A percentile compares a stretch with the other conserved stretches of the same genome.
Evolutionary conservation across 92 coral and sea anemone genomes (phyloP).

Genomic region (Umimayanthus chanpuru): DNA sequence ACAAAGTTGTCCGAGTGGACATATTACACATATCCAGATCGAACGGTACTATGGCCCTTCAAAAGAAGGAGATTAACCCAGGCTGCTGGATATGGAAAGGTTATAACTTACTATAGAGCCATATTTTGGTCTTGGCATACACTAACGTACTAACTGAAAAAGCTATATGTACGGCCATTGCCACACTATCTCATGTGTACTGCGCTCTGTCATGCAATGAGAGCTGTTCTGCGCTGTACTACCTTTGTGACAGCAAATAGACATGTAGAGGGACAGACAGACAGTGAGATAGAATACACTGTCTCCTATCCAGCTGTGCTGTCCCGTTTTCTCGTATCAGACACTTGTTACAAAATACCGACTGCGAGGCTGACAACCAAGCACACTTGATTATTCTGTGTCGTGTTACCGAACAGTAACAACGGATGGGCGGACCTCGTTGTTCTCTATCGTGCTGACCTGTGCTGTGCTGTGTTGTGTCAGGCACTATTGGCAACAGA

Average conservation of each 20-base stretch:
- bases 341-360: background rate
- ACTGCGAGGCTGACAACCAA: background rate
- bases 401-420: background rate
- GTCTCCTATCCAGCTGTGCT: background rate
- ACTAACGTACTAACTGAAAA: background rate
- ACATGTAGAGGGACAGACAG: background rate
- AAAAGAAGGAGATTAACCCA: background rate
- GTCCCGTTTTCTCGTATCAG: background rate
- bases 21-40: background rate
- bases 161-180: background rate
- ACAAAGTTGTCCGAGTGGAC: no score
- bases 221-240: no score
- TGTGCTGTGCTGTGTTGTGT: background rate
- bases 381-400: background rate
- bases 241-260: no score
- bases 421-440: background rate
- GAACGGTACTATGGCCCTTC: background rate
- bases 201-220: background rate
- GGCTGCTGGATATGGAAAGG: background rate
- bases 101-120: background rate
- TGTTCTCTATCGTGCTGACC: background rate
- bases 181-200: background rate
- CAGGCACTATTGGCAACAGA: constrained; percentile 40
- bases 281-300: background rate
- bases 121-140: background rate